Conservation (phyloP, 1,140 invertebrate species). For the Agrypnia vestita region DNA sequence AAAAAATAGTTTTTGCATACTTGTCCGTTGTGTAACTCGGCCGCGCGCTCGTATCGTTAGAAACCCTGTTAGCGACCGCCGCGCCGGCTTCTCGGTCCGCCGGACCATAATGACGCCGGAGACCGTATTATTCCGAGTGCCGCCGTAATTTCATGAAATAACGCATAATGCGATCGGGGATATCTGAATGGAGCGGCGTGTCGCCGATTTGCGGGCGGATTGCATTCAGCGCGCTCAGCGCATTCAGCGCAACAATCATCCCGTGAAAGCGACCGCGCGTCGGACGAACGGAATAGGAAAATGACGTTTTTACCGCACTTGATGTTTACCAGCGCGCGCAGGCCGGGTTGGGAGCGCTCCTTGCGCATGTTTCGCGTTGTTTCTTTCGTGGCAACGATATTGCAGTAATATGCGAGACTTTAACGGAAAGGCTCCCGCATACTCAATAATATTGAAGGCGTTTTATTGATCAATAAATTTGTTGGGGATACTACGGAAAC, state of each 20-base stretch:
- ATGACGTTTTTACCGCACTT: constrained; percentile 4
- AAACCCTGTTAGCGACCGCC: background rate
- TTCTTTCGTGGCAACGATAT: no score
- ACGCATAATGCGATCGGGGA: constrained; percentile 41
- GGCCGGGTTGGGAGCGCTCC: constrained; percentile 8
- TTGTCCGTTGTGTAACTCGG: background rate
- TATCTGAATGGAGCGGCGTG: constrained; percentile 40
- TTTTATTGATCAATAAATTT: no score
- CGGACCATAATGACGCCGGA: background rate
- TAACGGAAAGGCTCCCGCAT: no score
- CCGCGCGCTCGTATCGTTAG: background rate
- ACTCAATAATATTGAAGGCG: no score
- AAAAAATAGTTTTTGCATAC: no score
- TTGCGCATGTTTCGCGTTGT: background rate
- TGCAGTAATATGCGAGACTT: no score
- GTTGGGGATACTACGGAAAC: no score
- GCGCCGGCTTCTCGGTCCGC: constrained; percentile 6
- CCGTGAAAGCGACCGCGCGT: constrained; percentile 16
- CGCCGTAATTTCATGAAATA: constrained; percentile 42
- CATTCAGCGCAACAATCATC: constrained; percentile 22
- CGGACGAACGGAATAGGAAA: background rate
- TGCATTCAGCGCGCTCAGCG: constrained; percentile 6
- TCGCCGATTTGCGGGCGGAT: constrained; percentile 34
- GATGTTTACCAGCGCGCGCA: background rate
- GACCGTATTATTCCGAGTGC: background rate